Evolutionary conservation across 2,888 invertebrate genomes (phyloP), one percentile per base, ranked within the genome.

Genomic region (Cheilosia variabilis): DNA sequence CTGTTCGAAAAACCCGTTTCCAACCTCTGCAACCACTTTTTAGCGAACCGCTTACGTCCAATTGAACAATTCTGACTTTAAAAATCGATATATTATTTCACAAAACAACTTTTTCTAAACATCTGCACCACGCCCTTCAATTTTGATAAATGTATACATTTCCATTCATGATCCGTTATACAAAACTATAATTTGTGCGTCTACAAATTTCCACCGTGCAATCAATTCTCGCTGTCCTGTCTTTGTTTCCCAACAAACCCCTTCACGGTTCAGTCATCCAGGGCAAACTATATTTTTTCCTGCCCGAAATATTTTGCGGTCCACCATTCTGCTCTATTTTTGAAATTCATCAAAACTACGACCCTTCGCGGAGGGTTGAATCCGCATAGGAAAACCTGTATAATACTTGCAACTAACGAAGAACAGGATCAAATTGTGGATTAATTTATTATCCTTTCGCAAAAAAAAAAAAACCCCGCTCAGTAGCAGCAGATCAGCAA

Each of bases 361-460:
- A 63, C 65, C 34, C 57, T 34, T 65, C 63, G n/a, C 43, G 17
- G 31, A 31, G 27, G 27, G 27, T 27, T 27, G 27, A 27, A 73
- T 7, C 22, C 2, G n/a, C 7, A 60, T 9, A 31, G 37, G 57
- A n/a, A 73, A 77, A 82, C 82, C 82, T 82, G 79, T 65, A 79
- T 84, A 60, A 45, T 66, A 58, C 53, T 62, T 75, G n/a, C 19
- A 47, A 13, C 24, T 68, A 17, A 19, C 58, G 55, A 71, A 31
- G 66, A 78, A 68, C 72, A 73, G 78, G 63, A 80, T 75, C 84
- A 63, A 81, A 86, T 81, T 81, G 60, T 43, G 52, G 86, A 86
- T 86, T 81, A 86, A 86, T 86, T 86, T 86, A 86, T 86, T 86
- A 86, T 86, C 86, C 76, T 77, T 50, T 81, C 27, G 62, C 73